Evolutionary conservation across 37 sponge, comb jelly and placozoan species (phyloP), one percentile per base, ranked within the genome.

Genomic region (Chondrilla cf. caribensis): DNA sequence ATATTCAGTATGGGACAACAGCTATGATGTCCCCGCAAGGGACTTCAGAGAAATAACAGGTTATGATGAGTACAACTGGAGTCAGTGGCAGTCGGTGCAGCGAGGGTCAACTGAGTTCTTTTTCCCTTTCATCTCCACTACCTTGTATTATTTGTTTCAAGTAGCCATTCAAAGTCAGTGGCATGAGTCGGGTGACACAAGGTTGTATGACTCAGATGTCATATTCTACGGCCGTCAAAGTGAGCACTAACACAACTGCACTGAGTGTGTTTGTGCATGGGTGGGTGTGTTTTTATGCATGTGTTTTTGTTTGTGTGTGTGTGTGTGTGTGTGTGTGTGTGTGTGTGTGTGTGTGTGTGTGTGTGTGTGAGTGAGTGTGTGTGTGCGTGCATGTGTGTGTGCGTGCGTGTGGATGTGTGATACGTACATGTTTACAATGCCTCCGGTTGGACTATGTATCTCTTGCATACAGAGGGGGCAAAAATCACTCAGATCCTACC

Each of bases 271-370:
- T 8, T 62, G 64, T 26, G 64, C 15, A 22, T 62, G 64, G 4
- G 64, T 62, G 64, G 6, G 64, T 26, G 64, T 62, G 64, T 62
- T 4, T 62, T 8, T 62, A 22, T 62, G 64, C 22, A 22, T 62
- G 64, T 62, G 64, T 26, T 8, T 62, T 8, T 62, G 64, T 26
- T 5, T 62, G 64, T 15, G 64, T 26, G 64, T 62, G 64, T 62
- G 64, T 62, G 64, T 26, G 64, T 15, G 64, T 62, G 64, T 62
- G 64, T 62, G 64, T 62, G 64, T 62, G 24, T 67, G 68, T 33
- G 35, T 2, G 26, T 67, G 68, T 67, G 33, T n/a, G n/a, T n/a
- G n/a, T n/a, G n/a, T n/a, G n/a, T n/a, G n/a, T n/a, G n/a, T n/a
- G n/a, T n/a, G n/a, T n/a, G n/a, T n/a, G n/a, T n/a, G n/a, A n/a